Evolutionary conservation across 2,888 invertebrate species (phyloP).

Genomic region (Lasioglossum lativentre): DNA sequence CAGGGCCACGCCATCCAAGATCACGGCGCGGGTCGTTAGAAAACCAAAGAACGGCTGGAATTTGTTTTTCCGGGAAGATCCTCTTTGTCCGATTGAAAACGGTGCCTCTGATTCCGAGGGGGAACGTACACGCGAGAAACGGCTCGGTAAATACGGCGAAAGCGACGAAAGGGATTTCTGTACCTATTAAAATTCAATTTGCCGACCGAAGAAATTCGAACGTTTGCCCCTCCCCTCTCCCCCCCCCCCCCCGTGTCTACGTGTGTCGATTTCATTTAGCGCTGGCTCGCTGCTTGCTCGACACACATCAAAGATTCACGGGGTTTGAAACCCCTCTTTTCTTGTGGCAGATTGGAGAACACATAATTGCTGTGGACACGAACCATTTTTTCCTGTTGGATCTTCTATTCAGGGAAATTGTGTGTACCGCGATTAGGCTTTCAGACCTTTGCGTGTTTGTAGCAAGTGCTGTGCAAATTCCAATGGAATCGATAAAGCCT

Average conservation of each 20-base stretch:
- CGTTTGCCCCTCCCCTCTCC: not conserved
- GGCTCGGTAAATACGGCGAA: not conserved
- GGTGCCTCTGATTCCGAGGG: conserved; percentile 6
- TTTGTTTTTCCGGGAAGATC: conserved; percentile 47
- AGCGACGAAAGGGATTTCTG: not conserved
- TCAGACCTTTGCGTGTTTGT: not conserved
- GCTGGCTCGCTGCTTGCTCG: not conserved
- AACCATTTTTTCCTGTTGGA: not conserved
- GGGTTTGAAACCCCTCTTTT: not conserved
- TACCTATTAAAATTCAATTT: conserved; percentile 12
- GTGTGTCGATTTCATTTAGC: not conserved
- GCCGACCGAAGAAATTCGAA: not conserved
- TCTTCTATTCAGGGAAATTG: not conserved
- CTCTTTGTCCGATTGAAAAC: conserved; percentile 45
- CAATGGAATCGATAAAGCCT: no score
- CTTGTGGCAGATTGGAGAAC: not conserved
- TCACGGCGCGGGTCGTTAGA: conserved; percentile 34
- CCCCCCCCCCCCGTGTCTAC: not conserved
- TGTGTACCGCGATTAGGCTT: not conserved
- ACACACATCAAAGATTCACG: not conserved
- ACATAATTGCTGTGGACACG: not conserved
- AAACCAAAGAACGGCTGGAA: conserved; percentile 43
- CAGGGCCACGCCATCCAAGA: not conserved
- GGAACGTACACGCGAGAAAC: not conserved
- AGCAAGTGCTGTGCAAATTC: not conserved